phyloP scores from a whole-genome alignment of 2,888 invertebrate species.

The Agrotis segetum region DNA sequence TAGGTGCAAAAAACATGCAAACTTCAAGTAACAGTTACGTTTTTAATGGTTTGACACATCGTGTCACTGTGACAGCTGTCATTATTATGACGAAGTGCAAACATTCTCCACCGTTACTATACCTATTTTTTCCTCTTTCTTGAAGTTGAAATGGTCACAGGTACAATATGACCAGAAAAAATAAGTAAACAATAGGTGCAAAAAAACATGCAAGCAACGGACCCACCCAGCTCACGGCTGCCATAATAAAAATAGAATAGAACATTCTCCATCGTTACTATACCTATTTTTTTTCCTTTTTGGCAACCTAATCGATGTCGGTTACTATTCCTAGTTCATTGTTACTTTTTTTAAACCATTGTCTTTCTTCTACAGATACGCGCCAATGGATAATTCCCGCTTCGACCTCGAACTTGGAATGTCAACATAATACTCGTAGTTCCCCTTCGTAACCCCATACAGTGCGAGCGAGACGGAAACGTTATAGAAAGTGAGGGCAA shows the following conservation, averaged over 20 bases:
- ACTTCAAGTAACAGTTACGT: constrained; percentile 9
- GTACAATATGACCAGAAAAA: constrained; percentile 17
- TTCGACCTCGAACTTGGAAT: constrained; percentile 58
- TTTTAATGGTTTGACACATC: constrained; percentile 15
- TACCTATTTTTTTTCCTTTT: too few species aligned
- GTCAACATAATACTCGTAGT: constrained; percentile 32
- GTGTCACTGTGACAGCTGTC: constrained; percentile 33
- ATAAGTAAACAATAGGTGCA: constrained; percentile 13
- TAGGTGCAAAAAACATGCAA: background rate
- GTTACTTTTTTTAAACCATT: constrained; percentile 18
- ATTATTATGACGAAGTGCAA: constrained; percentile 20
- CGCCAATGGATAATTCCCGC: constrained; percentile 66
- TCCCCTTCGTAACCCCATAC: constrained; percentile 28
- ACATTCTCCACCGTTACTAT: background rate
- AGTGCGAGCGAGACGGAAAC: constrained; percentile 56
- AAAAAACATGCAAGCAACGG: constrained; percentile 5
- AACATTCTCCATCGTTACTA: background rate
- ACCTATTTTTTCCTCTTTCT: background rate
- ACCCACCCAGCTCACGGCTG: too few species aligned
- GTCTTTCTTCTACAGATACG: constrained; percentile 68
- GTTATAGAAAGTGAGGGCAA: constrained; percentile 66
- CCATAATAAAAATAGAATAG: too few species aligned
- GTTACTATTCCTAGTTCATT: constrained; percentile 1
- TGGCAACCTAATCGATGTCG: too few species aligned
- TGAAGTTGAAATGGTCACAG: constrained; percentile 2